phyloP scores from a whole-genome alignment of 2,888 invertebrate species.

The Phortica okadai region DNA sequence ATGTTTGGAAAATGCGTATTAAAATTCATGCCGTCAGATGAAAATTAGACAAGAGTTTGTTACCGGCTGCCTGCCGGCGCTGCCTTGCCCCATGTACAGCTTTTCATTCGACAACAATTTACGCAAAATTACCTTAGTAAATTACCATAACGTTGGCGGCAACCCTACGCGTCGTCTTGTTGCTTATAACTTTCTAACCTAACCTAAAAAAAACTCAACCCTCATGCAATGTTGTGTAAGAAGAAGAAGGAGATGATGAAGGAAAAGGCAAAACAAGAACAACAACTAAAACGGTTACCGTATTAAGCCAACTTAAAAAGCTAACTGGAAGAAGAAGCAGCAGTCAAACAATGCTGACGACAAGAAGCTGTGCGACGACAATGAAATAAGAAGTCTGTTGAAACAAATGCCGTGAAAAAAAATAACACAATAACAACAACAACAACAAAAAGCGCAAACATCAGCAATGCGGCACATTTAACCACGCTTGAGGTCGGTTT shows the following conservation, averaged over 20 bases:
- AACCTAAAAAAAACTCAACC: neutral
- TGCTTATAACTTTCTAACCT: neutral
- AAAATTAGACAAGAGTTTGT: conserved; percentile 45
- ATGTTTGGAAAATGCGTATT: conserved; percentile 40
- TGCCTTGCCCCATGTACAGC: conserved; percentile 37
- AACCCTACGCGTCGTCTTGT: conserved; percentile 4
- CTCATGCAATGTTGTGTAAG: neutral
- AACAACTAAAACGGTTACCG: neutral
- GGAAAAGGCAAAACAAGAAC: neutral
- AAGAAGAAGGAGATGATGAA: neutral
- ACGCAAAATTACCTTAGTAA: conserved; percentile 71
- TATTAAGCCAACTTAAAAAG: conserved; percentile 52
- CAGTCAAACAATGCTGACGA: conserved; percentile 42
- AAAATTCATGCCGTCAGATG: conserved; percentile 53
- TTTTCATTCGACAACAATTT: conserved; percentile 68
- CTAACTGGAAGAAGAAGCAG: conserved; percentile 34
- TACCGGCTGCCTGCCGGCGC: conserved; percentile 16
- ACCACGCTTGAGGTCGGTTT: neutral
- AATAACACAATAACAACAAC: conserved; percentile 39
- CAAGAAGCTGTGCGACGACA: conserved; percentile 45
- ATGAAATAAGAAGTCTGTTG: conserved; percentile 36
- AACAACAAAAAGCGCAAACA: conserved; percentile 62
- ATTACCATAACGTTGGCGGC: conserved; percentile 67
- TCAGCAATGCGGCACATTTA: conserved; percentile 64
- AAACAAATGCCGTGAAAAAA: conserved; percentile 33